phyloP scores from a whole-genome alignment of 2,797 vertebrate species.

The Corythornis leucogaster region DNA sequence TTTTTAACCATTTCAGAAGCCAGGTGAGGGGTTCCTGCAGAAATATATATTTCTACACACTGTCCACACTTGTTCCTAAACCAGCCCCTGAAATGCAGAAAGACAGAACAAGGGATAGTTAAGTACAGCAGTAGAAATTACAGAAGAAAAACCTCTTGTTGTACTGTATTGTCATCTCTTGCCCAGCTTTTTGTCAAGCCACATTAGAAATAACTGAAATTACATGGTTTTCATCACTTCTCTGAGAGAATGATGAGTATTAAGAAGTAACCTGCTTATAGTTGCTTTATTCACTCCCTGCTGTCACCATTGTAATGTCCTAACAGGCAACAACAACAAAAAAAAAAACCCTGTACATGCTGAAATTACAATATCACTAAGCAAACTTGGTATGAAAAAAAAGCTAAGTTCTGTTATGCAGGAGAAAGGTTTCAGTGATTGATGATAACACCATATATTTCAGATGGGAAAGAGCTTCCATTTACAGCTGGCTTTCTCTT shows the following conservation, averaged over 20 bases:
- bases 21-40: not conserved
- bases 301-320: not conserved
- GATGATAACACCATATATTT: not conserved
- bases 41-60: too few relatives aligned
- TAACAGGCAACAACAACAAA: not conserved
- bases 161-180: not conserved
- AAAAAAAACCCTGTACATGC: not conserved
- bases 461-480: not conserved
- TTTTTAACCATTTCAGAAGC: not conserved
- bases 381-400: not conserved
- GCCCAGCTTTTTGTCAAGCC: not conserved
- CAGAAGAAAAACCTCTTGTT: not conserved
- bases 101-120: not conserved
- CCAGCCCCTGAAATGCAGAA: not conserved
- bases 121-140: not conserved
- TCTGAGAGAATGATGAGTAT: not conserved
- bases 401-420: not conserved
- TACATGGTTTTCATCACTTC: not conserved
- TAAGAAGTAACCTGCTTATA: not conserved
- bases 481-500: not conserved
- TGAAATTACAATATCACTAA: not conserved
- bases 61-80: not conserved
- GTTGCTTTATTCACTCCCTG: not conserved
- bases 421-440: conserved; percentile 1
- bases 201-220: not conserved